Evolutionary conservation across 1,140 invertebrate species (phyloP).

Genomic region (Drosophila subpulchrella): DNA sequence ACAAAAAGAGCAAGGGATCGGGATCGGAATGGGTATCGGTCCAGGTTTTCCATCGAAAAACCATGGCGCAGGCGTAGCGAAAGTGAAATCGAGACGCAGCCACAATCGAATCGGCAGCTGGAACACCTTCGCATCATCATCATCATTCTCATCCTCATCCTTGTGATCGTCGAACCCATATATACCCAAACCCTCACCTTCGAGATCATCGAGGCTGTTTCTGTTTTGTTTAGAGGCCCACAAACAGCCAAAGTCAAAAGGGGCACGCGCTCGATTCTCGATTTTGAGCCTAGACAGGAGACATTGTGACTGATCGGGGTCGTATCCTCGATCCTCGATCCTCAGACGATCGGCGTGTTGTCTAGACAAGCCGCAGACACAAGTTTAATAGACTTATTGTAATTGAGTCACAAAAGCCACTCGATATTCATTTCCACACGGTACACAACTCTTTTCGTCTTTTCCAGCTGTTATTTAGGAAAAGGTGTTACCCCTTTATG

Average conservation of each 20-base stretch:
- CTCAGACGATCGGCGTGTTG: slow-evolving; percentile 15
- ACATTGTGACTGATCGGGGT: slow-evolving; percentile 68
- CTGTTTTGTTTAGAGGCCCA: slow-evolving; percentile 68
- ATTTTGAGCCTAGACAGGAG: slow-evolving; percentile 29
- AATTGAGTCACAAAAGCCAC: slow-evolving; percentile 82
- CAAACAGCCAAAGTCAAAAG: slow-evolving; percentile 67
- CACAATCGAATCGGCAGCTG: slow-evolving; percentile 63
- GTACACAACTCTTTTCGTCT: slow-evolving; percentile 59
- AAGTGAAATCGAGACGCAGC: slow-evolving; percentile 77
- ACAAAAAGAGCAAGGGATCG: slow-evolving; percentile 57
- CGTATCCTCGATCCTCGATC: slow-evolving; percentile 1
- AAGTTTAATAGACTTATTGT: slow-evolving; percentile 82
- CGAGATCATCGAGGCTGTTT: slow-evolving; percentile 11
- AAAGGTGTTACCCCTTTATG: slow-evolving; percentile 45
- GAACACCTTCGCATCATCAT: slow-evolving; percentile 74
- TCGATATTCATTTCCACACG: slow-evolving; percentile 53
- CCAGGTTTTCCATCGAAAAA: slow-evolving; percentile 72
- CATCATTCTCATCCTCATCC: neutral
- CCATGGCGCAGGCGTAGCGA: slow-evolving; percentile 69
- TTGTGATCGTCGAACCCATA: neutral
- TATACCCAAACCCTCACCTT: slow-evolving; percentile 22
- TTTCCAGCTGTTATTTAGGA: slow-evolving; percentile 43
- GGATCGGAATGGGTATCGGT: slow-evolving; percentile 13
- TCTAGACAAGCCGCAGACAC: slow-evolving; percentile 71
- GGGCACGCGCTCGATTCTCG: slow-evolving; percentile 61